phyloP scores from a whole-genome alignment of 2,113 vertebrate species.

The Pipra filicauda region DNA sequence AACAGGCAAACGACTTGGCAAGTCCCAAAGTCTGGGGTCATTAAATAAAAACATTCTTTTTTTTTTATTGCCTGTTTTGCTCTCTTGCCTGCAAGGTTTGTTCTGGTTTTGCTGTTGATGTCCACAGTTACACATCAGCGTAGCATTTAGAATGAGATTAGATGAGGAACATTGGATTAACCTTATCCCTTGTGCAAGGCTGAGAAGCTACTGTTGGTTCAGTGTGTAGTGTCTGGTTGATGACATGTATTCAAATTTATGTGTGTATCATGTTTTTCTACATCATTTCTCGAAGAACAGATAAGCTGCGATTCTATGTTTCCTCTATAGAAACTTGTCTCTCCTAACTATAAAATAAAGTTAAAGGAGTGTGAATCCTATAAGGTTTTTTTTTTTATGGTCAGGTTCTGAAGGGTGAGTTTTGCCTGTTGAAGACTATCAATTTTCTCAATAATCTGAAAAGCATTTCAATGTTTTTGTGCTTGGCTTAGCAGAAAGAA shows the following conservation, averaged over 20 bases:
- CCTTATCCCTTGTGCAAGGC: neutral
- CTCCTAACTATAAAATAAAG: neutral
- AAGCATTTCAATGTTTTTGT: neutral
- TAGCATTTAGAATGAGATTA: neutral
- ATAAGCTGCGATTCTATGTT: neutral
- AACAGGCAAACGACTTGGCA: neutral
- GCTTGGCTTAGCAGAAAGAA: neutral
- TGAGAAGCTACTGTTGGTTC: neutral
- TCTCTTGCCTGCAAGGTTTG: neutral
- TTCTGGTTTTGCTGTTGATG: neutral
- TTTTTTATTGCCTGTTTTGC: rapidly evolving
- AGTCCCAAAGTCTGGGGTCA: neutral
- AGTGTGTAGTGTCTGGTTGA: neutral
- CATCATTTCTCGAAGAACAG: neutral
- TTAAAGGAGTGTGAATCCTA: neutral
- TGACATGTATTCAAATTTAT: neutral
- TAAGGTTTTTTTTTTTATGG: neutral
- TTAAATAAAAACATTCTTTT: neutral
- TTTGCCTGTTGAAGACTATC: neutral
- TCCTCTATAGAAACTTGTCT: neutral
- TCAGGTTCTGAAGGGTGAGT: neutral
- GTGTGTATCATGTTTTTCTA: neutral
- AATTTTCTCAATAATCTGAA: neutral
- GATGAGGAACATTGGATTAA: neutral
- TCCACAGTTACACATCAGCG: neutral